Percentiles rank a stretch among this genome's conserved stretches.
Conservation (phyloP, 2,797 vertebrate genomes). For the Sebastes oblongus region DNA sequence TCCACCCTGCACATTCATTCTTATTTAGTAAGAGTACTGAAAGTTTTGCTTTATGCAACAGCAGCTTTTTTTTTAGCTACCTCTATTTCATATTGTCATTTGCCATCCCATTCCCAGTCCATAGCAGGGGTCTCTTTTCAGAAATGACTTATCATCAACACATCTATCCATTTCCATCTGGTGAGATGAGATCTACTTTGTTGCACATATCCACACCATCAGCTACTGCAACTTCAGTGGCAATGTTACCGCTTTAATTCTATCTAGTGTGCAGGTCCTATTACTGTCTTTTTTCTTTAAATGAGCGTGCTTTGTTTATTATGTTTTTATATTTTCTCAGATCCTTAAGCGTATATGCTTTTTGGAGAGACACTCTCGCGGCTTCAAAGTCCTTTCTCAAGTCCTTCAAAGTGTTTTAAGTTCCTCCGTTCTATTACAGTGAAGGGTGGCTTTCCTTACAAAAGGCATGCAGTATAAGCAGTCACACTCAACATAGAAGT, state of each 20-base stretch:
- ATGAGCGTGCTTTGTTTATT: neutral
- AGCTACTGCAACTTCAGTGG: neutral
- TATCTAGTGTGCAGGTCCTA: neutral
- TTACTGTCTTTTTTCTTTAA: neutral
- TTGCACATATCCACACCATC: slow-evolving; percentile 7
- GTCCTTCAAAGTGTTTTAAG: neutral
- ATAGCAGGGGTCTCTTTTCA: neutral
- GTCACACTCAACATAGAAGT: neutral
- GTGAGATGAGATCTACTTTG: slow-evolving; percentile 33
- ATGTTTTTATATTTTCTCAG: neutral
- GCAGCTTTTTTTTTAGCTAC: slow-evolving; percentile 1
- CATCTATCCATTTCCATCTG: slow-evolving; percentile 12
- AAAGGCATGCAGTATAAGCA: neutral
- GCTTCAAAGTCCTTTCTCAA: neutral
- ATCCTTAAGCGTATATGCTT: neutral
- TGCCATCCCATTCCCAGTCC: slow-evolving; percentile 7
- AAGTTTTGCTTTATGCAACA: neutral
- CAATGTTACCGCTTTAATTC: neutral
- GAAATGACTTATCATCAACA: slow-evolving; percentile 4
- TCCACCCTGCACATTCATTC: neutral
- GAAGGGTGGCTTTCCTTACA: neutral
- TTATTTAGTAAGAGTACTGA: neutral
- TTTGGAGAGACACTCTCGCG: neutral
- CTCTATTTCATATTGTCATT: slow-evolving; percentile 20
- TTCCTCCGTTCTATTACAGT: neutral